Conservation (phyloP, 2,113 vertebrate species). For the Panthera leo region DNA sequence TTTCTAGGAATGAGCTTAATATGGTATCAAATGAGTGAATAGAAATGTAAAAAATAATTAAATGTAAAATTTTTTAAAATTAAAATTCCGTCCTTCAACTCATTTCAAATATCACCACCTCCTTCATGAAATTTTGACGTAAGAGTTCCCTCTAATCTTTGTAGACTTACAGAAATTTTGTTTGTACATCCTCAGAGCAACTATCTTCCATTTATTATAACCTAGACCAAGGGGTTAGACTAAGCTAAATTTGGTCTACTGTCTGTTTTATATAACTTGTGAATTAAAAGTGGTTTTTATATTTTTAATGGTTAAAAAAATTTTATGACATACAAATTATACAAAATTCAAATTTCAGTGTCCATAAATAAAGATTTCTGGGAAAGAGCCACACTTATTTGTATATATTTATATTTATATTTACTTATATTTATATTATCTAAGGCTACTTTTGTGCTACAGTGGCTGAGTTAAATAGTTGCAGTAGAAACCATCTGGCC, state of each 20-base stretch:
- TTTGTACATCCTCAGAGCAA: not conserved
- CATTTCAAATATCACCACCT: not conserved
- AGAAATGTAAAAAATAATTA: not conserved
- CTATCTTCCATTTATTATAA: not conserved
- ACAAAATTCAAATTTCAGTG: slow-evolving; percentile 39
- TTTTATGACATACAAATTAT: not conserved
- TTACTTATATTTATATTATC: not conserved
- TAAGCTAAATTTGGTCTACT: not conserved
- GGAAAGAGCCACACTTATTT: not conserved
- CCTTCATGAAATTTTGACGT: not conserved
- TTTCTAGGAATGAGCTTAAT: not conserved
- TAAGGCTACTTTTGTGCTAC: not conserved
- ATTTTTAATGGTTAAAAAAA: not conserved
- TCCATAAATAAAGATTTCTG: not conserved
- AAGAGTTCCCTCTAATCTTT: not conserved
- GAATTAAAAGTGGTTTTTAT: not conserved
- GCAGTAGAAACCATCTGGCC: not conserved
- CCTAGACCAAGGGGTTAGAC: not conserved
- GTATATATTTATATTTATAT: not conserved
- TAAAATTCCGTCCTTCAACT: not conserved
- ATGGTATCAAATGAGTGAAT: not conserved
- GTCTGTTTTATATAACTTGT: not conserved
- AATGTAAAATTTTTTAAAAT: not conserved
- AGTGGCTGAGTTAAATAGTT: not conserved
- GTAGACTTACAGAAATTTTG: not conserved